Evolutionary conservation across 2,113 vertebrate genomes (phyloP).

Genomic region (Hymenochirus boettgeri): DNA sequence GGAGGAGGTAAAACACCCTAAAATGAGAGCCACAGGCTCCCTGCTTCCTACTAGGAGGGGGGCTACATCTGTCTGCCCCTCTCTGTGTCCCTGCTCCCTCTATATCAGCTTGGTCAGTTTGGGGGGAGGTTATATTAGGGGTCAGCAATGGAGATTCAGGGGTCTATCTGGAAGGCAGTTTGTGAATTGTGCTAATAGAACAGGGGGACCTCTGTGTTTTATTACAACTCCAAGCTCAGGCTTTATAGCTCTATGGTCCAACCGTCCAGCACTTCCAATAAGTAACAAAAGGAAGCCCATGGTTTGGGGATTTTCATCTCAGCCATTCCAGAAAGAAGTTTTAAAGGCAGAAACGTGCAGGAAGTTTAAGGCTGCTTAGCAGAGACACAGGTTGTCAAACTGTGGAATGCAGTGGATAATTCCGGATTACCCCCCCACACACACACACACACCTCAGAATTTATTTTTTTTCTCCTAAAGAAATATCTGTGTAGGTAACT

Average conservation of each 20-base stretch:
- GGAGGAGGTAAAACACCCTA: not conserved
- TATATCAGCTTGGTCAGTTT: not conserved
- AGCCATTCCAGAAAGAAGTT: constrained; percentile 33
- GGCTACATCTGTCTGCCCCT: not conserved
- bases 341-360: constrained; percentile 11
- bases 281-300: constrained; percentile 34
- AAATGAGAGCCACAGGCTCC: constrained; percentile 26
- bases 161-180: constrained; percentile 17
- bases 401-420: not conserved
- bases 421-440: constrained; percentile 10
- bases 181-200: constrained; percentile 58
- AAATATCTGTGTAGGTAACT: constrained; percentile 22
- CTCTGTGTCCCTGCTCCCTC: not conserved
- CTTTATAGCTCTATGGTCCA: constrained; percentile 62
- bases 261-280: constrained; percentile 59
- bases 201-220: constrained; percentile 71
- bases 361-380: not conserved
- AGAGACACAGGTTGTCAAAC: constrained; percentile 14
- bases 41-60: not conserved
- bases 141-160: constrained; percentile 9
- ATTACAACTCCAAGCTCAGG: constrained; percentile 70
- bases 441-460: constrained; percentile 18
- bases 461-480: constrained; percentile 33
- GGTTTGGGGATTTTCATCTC: constrained; percentile 41
- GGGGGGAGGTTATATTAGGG: constrained; percentile 21